These are phyloP conservation scores for Macrophya annulata DNA, from an alignment of 2,888 invertebrate genomes.

Conservation along the genomic window DNA sequence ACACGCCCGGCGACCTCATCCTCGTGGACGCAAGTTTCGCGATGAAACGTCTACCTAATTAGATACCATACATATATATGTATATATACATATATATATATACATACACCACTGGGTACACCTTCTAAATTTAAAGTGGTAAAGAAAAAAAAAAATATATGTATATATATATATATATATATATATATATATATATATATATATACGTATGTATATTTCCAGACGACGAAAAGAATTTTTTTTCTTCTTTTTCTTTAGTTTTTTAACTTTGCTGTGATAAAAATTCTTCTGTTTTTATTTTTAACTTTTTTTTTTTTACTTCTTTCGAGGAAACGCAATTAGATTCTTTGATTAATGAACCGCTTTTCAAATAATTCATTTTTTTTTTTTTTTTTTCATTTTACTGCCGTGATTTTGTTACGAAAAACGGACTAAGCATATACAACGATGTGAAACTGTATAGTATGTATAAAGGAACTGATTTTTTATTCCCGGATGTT, in stretches of 20 bases:
- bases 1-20: slow-evolving; percentile 33
- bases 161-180: too few species aligned
- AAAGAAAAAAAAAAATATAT: neutral
- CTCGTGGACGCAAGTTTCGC: slow-evolving; percentile 11
- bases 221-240: neutral
- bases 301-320: neutral
- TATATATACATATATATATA: neutral
- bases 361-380: neutral
- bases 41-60: slow-evolving; percentile 26
- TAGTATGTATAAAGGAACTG: neutral
- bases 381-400: neutral
- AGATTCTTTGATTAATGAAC: neutral
- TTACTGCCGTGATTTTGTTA: neutral
- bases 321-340: neutral
- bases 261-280: neutral
- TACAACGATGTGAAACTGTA: too few species aligned
- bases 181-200: too few species aligned
- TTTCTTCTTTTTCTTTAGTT: too few species aligned
- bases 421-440: neutral
- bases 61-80: neutral
- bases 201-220: neutral
- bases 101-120: neutral
- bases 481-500: slow-evolving; percentile 5
- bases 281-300: neutral
- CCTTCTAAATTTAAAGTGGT: neutral